A percentile compares a stretch with the other conserved stretches of the same genome.
Evolutionary conservation across 2,888 invertebrate genomes (phyloP).

Genomic region (Nomada flava): DNA sequence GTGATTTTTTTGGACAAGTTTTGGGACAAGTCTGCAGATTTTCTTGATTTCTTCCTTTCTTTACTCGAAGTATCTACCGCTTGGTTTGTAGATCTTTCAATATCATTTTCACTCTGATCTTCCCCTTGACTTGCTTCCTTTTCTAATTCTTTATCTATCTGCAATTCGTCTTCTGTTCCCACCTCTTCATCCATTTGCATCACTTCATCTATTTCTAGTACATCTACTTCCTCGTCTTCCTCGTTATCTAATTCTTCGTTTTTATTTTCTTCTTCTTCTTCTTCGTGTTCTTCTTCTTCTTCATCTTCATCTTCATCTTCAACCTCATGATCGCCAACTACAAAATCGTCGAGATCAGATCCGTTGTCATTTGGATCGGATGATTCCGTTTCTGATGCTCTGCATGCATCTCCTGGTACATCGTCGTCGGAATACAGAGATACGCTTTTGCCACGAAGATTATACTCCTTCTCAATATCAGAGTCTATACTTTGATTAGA

Average conservation of each 20-base stretch:
- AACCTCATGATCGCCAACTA: slow-evolving; percentile 74
- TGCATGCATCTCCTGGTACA: slow-evolving; percentile 77
- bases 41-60: slow-evolving; percentile 1
- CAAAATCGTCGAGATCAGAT: slow-evolving; percentile 75
- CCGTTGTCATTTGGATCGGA: slow-evolving; percentile 77
- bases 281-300: slow-evolving; percentile 21
- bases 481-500: slow-evolving; percentile 67
- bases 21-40: neutral
- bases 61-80: slow-evolving; percentile 9
- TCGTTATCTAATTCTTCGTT: slow-evolving; percentile 11
- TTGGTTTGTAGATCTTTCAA: neutral
- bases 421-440: slow-evolving; percentile 75
- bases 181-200: neutral
- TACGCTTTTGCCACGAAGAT: slow-evolving; percentile 71
- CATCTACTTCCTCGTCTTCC: slow-evolving; percentile 6
- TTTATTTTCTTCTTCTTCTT: slow-evolving; percentile 9
- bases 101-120: slow-evolving; percentile 3
- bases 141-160: slow-evolving; percentile 7
- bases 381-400: slow-evolving; percentile 76
- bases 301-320: slow-evolving; percentile 56
- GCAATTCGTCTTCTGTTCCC: neutral
- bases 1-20: neutral
- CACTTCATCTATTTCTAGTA: slow-evolving; percentile 1
- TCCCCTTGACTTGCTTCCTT: neutral
- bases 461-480: slow-evolving; percentile 77